Evolutionary conservation across 2,113 vertebrate species (phyloP), one percentile per base, ranked within the genome.

Genomic region (Raja brachyura): DNA sequence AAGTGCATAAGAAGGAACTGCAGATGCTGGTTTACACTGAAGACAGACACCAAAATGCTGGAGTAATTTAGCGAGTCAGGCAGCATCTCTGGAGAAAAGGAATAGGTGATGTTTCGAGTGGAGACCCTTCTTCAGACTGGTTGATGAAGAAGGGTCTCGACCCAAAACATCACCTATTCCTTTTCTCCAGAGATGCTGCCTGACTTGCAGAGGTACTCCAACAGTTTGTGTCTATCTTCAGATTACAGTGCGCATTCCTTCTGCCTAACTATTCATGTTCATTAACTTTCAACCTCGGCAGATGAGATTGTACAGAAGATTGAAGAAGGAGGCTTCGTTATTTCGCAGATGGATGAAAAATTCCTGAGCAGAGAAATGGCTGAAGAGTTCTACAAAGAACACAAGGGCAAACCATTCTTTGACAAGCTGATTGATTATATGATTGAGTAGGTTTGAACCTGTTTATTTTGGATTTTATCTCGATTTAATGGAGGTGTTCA

Each of bases 321-420:
- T 93, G 95, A 93, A 93, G 92, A 94, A 0, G 94, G 95, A 90
- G 96, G 97, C 90, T 98, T 98, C 95, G 94, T 93, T n/a, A 95
- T 98, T 83, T 94, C 95, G 9, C 95, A 94, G 92, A 70, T 96
- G 94, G 97, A 97, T 94, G 97, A 98, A 95, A 93, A 93, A 68
- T 5, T 96, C 88, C 95, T 98, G 88, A 96, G 95, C 25, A 95
- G 16, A 93, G 96, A 97, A 93, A 95, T 96, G 95, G 97, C 97
- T 22, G 93, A 95, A 93, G 95, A 97, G 94, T 97, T 98, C 95
- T 98, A 98, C 95, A 96, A 96, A 92, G 94, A 96, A 70, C 97
- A 97, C 9, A 75, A 94, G 93, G 97, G 96, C 93, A 97, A 97
- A 94, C 95, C 96, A 63, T 98, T 97, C 95, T 98, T 96, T 94